Base-by-base conservation (phyloP, 1,140 invertebrate species). In the Caenorhabditis tropicalis region DNA sequence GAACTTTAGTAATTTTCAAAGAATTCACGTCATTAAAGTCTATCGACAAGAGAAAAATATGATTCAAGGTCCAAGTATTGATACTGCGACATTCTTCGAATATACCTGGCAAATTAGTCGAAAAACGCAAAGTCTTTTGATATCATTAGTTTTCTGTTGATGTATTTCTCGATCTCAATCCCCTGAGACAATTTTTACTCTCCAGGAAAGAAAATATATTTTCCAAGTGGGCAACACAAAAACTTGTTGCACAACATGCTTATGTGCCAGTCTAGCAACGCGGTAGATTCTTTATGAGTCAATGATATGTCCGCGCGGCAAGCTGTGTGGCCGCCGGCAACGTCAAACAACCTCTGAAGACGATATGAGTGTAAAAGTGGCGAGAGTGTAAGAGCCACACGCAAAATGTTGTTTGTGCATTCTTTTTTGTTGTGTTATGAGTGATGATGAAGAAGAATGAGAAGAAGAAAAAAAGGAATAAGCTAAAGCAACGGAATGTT, bases 231-330 rank as follows among this genome's bases (percentile, higher is more conserved):
- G 43, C 36, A 74, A 46, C 65, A 74, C 65, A 43, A 39, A 74
- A 74, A 43, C 36, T 74, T 43, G 65, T 74, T 74, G 65, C 65
- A 74, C 65, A 43, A 74, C 36, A 74, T 43, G 65, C 65, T 74
- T 24, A 24, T 43, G 65, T 27, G 53, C 53, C 53, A 24, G 49
- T 19, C 29, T 36, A 36, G 19, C 29, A 65, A 33, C 58, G 58
- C 29, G 58, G 36, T 74, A 43, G 16, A 43, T 0, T 15, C 36
- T 43, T 74, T 74, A 74, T 74, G 65, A 74, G 65, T 74, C 65
- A 74, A 74, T 74, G 65, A 74, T 74, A 74, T 74, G 36, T 74
- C 65, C 65, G 65, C 65, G 65, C 65, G 65, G 65, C 65, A 74
- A 39, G 65, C 65, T 74, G 65, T 74, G 65, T 74, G 65, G 65